phyloP scores from a whole-genome alignment of 2,797 vertebrate species.

The Epinephelus coioides region DNA sequence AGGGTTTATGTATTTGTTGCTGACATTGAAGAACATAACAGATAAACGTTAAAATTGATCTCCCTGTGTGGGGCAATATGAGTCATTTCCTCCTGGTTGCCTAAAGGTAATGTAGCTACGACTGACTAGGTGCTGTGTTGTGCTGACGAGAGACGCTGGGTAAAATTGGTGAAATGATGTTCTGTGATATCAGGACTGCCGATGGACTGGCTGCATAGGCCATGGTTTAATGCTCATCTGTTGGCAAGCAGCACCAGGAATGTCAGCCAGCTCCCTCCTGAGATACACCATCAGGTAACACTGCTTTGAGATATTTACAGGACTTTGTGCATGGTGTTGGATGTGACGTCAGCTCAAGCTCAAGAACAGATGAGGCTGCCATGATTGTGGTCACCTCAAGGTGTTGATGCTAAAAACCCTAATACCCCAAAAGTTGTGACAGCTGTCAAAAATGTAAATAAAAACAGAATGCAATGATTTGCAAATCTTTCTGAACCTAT shows the following conservation, averaged over 20 bases:
- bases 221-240: slow-evolving; percentile 14
- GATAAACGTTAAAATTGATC: neutral
- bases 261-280: slow-evolving; percentile 78
- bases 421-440: no score
- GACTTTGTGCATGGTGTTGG: neutral
- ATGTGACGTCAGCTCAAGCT: neutral
- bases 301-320: neutral
- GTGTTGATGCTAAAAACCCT: neutral
- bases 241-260: slow-evolving; percentile 42
- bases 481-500: no score
- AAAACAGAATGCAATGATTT: no score
- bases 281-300: slow-evolving; percentile 77
- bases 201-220: slow-evolving; percentile 16
- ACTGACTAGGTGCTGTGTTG: neutral
- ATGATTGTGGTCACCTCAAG: neutral
- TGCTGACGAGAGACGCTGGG: neutral
- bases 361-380: neutral
- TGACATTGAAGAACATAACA: neutral
- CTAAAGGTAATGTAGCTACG: neutral
- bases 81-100: accelerated
- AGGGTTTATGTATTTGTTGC: neutral
- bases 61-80: neutral
- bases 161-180: neutral
- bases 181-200: neutral
- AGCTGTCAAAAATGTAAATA: no score